Base-by-base conservation (phyloP, 2,797 vertebrate genomes). In the Tapirus indicus region DNA sequence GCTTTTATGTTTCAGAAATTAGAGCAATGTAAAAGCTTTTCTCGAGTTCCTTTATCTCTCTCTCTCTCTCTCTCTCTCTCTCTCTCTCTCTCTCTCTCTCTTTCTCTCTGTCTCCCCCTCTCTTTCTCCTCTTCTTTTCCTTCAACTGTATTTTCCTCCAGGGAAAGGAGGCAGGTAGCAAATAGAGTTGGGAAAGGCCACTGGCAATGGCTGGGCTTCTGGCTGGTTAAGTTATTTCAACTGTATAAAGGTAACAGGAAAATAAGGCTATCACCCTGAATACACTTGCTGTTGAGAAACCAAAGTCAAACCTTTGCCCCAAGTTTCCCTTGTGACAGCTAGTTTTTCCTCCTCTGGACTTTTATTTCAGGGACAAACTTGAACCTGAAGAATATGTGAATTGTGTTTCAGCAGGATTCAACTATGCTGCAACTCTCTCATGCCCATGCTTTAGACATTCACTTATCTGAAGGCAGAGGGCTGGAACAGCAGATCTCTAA, bases 1-100 rank as follows among this genome's bases (percentile, higher is more conserved):
- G 96, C 98, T 98, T 98, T 98, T 97, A 98, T 98, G 96, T 98
- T 95, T 98, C 94, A 97, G 97, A 98, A 98, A 97, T 96, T 92
- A 72, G 90, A 97, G 92, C 21, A 0, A 87, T 56, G 71, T 94
- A 95, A 97, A 88, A 80, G 87, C 62, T 66, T 98, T 98, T 80
- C 77, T 84, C 96, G 80, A 86, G 96, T 91, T 88, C 71, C 64
- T 2, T 0, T 82, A 44, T 25, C 32, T n/a, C 54, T 47, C 47
- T 44, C 41, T 35, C 49, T 56, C 14, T 10, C 62, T 79, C 44
- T 78, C 78, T 94, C 44, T 97, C 62, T 77, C 52, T 66, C 23
- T 25, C 21, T 66, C 60, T 74, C n/a, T n/a, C n/a, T 25, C 32
- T n/a, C 54, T 47, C 47, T 44, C 41, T 35, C 49, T 56, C 14